Conservation (phyloP, 2,113 vertebrate species). For the Poeciliopsis occidentalis region DNA sequence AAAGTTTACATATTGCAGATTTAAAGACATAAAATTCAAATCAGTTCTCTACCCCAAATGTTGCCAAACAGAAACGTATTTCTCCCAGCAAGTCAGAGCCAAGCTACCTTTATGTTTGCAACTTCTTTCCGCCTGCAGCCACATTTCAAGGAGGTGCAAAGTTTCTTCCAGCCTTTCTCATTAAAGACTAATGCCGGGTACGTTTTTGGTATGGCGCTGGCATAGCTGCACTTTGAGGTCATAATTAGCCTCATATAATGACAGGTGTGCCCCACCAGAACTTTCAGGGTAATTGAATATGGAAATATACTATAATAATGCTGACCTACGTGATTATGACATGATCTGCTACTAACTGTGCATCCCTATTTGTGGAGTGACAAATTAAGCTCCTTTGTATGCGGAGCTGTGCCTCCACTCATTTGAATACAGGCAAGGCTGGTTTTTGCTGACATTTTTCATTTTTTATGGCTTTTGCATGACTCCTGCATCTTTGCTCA, state of each 20-base stretch:
- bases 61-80: not conserved
- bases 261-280: not conserved
- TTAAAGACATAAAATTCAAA: constrained; percentile 8
- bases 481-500: constrained; percentile 11
- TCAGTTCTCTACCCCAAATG: not conserved
- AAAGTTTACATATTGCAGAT: not conserved
- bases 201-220: not conserved
- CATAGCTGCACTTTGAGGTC: constrained; percentile 9
- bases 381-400: constrained; percentile 37
- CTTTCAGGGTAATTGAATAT: constrained; percentile 18
- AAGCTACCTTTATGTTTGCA: not conserved
- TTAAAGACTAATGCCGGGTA: not conserved
- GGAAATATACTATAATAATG: constrained; percentile 14
- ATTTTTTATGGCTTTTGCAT: constrained; percentile 9
- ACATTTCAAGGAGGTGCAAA: constrained; percentile 1
- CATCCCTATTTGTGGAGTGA: constrained; percentile 4
- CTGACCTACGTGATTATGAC: constrained; percentile 10
- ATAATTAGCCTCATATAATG: not conserved
- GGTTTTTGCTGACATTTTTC: constrained; percentile 19
- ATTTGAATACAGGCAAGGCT: constrained; percentile 8
- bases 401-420: constrained; percentile 22
- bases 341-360: constrained; percentile 24
- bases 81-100: too few relatives aligned
- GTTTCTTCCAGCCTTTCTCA: constrained; percentile 10
- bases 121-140: not conserved